Evolutionary conservation across 2,797 vertebrate genomes (phyloP).

Genomic region (Luscinia megarhynchos): DNA sequence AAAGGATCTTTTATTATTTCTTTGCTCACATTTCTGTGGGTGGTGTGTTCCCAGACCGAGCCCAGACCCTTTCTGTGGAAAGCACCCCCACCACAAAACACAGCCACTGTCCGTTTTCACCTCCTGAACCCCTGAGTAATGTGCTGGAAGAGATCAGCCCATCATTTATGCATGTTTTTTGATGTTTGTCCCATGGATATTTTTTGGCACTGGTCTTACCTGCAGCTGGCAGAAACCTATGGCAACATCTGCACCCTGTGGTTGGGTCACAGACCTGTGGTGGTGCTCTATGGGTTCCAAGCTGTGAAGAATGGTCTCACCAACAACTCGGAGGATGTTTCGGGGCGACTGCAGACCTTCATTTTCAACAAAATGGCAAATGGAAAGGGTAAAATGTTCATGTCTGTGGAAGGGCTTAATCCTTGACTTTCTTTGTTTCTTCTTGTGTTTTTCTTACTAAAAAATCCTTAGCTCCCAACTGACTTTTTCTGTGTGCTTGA

Average conservation of each 20-base stretch:
- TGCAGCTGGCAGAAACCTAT: conserved; percentile 29
- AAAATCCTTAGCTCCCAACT: neutral
- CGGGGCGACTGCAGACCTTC: neutral
- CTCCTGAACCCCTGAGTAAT: neutral
- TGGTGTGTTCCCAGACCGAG: neutral
- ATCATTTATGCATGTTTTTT: rapidly evolving
- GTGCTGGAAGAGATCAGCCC: neutral
- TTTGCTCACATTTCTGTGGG: neutral
- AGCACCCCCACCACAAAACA: neutral
- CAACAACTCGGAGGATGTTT: conserved; percentile 11
- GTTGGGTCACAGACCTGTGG: neutral
- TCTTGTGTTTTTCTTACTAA: neutral
- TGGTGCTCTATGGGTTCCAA: conserved; percentile 37
- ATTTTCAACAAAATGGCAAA: neutral
- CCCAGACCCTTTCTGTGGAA: neutral
- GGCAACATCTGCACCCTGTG: conserved; percentile 42
- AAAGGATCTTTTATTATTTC: neutral
- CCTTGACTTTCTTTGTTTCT: neutral
- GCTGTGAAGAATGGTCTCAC: neutral
- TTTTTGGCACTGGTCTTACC: neutral
- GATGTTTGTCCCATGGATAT: neutral
- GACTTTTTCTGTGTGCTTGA: neutral
- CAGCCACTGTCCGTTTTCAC: neutral
- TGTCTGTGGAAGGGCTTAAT: neutral
- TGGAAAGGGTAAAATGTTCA: neutral